Evolutionary conservation across 2,888 invertebrate genomes (phyloP).

Genomic region (Seira musarum): DNA sequence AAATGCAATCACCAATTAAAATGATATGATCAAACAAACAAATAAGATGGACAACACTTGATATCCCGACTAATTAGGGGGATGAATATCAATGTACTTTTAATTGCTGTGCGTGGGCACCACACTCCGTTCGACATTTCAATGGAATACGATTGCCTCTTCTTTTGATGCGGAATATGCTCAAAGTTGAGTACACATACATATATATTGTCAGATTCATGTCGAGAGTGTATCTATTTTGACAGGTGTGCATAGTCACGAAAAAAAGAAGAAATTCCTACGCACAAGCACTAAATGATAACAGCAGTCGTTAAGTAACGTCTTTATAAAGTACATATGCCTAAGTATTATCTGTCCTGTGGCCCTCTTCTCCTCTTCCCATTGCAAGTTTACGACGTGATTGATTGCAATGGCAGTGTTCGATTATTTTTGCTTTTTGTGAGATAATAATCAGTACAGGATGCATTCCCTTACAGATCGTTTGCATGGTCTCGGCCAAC

Average conservation of each 20-base stretch:
- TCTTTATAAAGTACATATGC: no score
- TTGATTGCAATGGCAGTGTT: no score
- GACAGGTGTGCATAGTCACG: constrained; percentile 57
- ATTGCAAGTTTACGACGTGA: no score
- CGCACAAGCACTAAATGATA: constrained; percentile 14
- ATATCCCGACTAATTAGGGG: background rate
- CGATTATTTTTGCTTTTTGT: no score
- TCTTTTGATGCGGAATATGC: background rate
- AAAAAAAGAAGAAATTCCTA: constrained; percentile 24
- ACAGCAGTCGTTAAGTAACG: no score
- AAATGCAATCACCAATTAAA: no score
- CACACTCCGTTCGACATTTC: no score
- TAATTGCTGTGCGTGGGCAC: constrained; percentile 44
- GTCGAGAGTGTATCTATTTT: background rate
- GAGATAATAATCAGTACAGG: no score
- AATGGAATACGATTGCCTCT: no score
- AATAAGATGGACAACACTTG: background rate
- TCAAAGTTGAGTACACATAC: background rate
- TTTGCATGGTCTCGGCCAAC: constrained; percentile 57
- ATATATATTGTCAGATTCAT: constrained; percentile 20
- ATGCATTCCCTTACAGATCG: constrained; percentile 35
- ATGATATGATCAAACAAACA: no score
- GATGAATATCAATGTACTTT: constrained; percentile 43
- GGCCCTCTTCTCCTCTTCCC: no score
- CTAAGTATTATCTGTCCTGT: no score